These are phyloP conservation scores for Platycnemis pennipes DNA, from an alignment of 2,888 invertebrate species.

Conservation along the genomic window DNA sequence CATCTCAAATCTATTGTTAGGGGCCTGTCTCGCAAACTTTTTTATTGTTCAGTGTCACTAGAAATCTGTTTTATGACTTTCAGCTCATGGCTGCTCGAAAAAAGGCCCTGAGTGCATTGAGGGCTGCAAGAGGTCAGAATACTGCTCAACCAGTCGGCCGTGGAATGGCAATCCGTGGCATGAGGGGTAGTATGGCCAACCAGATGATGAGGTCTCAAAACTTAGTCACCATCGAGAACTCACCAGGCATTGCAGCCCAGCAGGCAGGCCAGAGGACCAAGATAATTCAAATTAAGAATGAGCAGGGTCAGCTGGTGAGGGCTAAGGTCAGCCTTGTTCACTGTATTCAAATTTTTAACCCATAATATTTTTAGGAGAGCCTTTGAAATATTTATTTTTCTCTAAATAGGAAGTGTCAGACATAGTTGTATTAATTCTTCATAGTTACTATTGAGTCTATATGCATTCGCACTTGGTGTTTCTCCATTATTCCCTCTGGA, in stretches of 20 bases:
- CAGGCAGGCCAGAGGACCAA: conserved; percentile 12
- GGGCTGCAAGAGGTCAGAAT: not conserved
- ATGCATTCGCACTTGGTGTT: too few relatives aligned
- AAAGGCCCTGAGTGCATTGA: conserved; percentile 33
- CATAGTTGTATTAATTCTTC: too few relatives aligned
- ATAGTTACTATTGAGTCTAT: too few relatives aligned
- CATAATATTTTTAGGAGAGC: too few relatives aligned
- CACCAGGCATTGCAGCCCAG: not conserved
- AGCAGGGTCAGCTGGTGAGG: conserved; percentile 41
- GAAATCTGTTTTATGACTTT: not conserved
- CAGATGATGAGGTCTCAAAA: not conserved
- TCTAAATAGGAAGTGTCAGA: too few relatives aligned
- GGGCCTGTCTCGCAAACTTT: too few relatives aligned
- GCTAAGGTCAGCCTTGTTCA: not conserved
- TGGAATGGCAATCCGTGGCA: conserved; percentile 40
- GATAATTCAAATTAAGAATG: conserved; percentile 44
- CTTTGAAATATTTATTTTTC: too few relatives aligned
- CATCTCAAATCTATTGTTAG: too few relatives aligned
- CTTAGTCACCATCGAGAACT: not conserved
- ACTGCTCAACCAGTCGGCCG: not conserved
- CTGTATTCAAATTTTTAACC: not conserved
- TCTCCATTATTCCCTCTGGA: too few relatives aligned
- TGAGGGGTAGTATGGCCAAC: not conserved
- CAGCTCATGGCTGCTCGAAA: not conserved
- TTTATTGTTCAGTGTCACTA: not conserved